Base-by-base conservation (phyloP, 2,113 vertebrate genomes). In the Erythrocebus patas region DNA sequence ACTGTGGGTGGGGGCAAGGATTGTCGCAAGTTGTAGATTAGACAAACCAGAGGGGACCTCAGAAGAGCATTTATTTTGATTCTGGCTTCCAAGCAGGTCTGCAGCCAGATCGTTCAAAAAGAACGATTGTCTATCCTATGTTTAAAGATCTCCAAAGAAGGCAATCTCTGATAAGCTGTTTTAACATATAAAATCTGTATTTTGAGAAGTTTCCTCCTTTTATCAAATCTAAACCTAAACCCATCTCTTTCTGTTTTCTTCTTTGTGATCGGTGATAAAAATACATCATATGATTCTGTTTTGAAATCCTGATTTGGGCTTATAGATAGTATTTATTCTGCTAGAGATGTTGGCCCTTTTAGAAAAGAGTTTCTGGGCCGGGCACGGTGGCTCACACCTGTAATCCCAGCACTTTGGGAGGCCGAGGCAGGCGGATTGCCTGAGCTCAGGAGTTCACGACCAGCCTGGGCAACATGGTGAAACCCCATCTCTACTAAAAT, bases 141-240 rank as follows among this genome's bases (percentile, higher is more conserved):
- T 93, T 85, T 97, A 80, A 95, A 97, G 73, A 82, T 59, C 70
- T 30, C 30, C 14, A 75, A 89, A 70, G 64, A 82, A 96, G 35
- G 52, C 52, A 81, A 82, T 93, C 61, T 91, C 59, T 95, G 85
- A 91, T 95, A 95, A 91, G 40, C 40, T 83, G 81, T 85, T 84
- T 75, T 5, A 38, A 93, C 87, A 86, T 32, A 57, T 48, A 95
- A 64, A 64, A 81, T 83, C 82, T 88, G 57, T 94, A 95, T 95
- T 96, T 96, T 94, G 55, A 96, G 90, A 89, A 86, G 43, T 1
- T 96, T 64, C 55, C 97, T 96, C 80, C 48, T 59, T 94, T 96
- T 35, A 97, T 89, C 38, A 98, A 93, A 93, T 88, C 91, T 93
- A 89, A 95, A 92, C 90, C 57, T 92, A 80, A 94, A 45, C 14